Conservation (phyloP, 2,797 vertebrate species). For the Tapera naevia region DNA sequence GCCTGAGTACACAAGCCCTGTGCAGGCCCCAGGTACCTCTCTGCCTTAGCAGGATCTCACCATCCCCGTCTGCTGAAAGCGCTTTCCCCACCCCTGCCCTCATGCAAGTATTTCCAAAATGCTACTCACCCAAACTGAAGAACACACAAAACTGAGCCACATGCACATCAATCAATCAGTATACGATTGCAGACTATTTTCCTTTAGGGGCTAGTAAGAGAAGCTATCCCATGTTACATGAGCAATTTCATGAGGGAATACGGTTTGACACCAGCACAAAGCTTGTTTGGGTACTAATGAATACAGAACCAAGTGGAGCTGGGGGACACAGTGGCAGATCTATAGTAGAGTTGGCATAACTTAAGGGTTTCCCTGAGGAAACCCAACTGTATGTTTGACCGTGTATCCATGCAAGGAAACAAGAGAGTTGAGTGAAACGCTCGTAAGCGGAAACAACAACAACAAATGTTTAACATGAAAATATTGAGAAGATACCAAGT, state of each 20-base stretch:
- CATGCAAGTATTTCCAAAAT: neutral
- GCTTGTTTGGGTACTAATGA: neutral
- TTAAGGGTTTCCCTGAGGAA: neutral
- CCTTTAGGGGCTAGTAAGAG: neutral
- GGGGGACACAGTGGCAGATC: neutral
- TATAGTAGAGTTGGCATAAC: neutral
- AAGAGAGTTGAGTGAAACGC: neutral
- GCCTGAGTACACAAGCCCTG: neutral
- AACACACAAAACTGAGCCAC: neutral
- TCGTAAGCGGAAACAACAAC: neutral
- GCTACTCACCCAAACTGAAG: neutral
- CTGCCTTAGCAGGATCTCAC: neutral
- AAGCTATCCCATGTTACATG: neutral
- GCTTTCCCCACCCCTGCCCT: neutral
- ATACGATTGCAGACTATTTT: neutral
- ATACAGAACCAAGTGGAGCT: accelerated
- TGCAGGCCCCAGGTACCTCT: neutral
- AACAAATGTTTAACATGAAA: slow-evolving; percentile 11
- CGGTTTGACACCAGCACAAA: neutral
- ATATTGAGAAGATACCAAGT: neutral
- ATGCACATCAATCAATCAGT: neutral
- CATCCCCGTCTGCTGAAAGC: neutral
- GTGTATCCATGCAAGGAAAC: neutral
- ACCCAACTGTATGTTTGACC: neutral
- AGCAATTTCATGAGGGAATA: neutral